Evolutionary conservation across 2,888 invertebrate genomes (phyloP).

Genomic region (Volucella zonaria): DNA sequence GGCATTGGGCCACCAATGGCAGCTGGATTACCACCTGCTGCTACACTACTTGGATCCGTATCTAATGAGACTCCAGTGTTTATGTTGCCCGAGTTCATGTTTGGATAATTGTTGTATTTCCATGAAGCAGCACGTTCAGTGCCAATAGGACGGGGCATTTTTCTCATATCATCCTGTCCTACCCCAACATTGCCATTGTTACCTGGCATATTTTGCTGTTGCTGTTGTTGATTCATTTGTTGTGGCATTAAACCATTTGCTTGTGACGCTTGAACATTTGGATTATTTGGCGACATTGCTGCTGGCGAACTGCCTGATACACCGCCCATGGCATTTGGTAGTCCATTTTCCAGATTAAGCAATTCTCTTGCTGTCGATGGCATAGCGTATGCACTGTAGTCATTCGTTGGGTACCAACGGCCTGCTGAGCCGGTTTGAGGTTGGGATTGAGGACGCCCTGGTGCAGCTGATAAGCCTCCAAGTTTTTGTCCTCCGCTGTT

Average conservation of each 20-base stretch:
- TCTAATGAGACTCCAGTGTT: conserved; percentile 74
- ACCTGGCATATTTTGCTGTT: conserved; percentile 73
- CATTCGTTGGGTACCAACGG: conserved; percentile 73
- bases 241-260: conserved; percentile 74
- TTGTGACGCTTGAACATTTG: conserved; percentile 74
- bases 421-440: conserved; percentile 78
- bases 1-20: conserved; percentile 75
- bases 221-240: conserved; percentile 63
- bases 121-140: conserved; percentile 87
- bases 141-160: conserved; percentile 89
- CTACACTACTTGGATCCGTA: conserved; percentile 62
- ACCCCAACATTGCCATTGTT: conserved; percentile 49
- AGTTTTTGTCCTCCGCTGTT: conserved; percentile 71
- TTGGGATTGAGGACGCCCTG: conserved; percentile 78
- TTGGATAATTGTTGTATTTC: conserved; percentile 81
- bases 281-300: conserved; percentile 82
- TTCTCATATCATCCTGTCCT: conserved; percentile 80
- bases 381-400: conserved; percentile 77
- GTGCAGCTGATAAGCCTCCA: conserved; percentile 71
- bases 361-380: conserved; percentile 79
- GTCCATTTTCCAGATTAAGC: conserved; percentile 80
- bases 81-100: conserved; percentile 75
- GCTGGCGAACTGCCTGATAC: conserved; percentile 79
- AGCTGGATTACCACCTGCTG: conserved; percentile 70
- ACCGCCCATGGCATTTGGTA: conserved; percentile 77